Percentiles rank a stretch among this genome's conserved stretches.
Conservation (phyloP, 2,888 invertebrate genomes). For the Galeopsomyia nigrocyanea region DNA sequence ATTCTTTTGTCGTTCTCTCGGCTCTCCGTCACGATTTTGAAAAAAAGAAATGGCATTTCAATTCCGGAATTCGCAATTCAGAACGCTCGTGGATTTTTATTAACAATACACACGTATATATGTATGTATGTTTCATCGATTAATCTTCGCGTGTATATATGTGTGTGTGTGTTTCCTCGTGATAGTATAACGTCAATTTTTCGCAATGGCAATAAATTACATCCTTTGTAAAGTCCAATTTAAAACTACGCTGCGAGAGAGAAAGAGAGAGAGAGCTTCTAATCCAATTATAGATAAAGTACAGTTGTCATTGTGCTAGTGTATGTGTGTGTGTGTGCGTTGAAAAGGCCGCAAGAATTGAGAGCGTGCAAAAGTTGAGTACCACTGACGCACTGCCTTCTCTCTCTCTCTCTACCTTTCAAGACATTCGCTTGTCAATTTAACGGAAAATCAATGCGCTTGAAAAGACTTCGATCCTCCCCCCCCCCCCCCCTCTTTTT, state of each 20-base stretch:
- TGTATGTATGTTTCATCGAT: too few relatives aligned
- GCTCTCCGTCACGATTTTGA: conserved; percentile 15
- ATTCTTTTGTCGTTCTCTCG: conserved; percentile 25
- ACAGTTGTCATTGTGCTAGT: conserved; percentile 2
- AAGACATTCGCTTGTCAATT: conserved; percentile 34
- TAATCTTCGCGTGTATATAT: too few relatives aligned
- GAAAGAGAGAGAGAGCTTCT: too few relatives aligned
- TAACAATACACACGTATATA: too few relatives aligned
- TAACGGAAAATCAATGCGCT: conserved; percentile 34
- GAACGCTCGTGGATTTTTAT: too few relatives aligned
- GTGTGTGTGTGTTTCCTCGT: too few relatives aligned
- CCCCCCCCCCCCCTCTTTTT: neutral
- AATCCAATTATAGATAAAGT: conserved; percentile 38
- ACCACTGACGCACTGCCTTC: conserved; percentile 13
- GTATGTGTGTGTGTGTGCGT: too few relatives aligned
- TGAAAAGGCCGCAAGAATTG: neutral
- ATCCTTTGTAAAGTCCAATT: conserved; percentile 21
- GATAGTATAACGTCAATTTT: neutral
- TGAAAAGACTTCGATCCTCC: conserved; percentile 6
- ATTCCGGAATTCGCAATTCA: too few relatives aligned
- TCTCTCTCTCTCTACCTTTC: conserved; percentile 7
- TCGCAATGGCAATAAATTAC: conserved; percentile 21
- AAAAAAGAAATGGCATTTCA: conserved; percentile 1
- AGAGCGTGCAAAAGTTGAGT: conserved; percentile 16
- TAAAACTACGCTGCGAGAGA: conserved; percentile 1